Evolutionary conservation across 2,888 invertebrate genomes (phyloP).

Genomic region (Cistogaster globosa): DNA sequence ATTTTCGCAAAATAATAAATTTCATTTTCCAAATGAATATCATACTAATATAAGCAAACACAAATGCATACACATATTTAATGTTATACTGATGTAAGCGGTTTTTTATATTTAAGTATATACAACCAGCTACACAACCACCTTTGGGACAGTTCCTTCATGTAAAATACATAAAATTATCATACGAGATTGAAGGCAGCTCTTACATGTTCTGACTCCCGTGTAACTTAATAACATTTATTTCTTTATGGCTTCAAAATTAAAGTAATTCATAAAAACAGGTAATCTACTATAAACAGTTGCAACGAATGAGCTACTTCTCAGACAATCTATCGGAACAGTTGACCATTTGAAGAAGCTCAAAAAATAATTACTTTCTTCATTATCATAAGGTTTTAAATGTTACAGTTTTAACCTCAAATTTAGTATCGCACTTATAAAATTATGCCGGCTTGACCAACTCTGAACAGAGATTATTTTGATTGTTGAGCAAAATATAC

Average conservation of each 20-base stretch:
- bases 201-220: background rate
- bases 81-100: background rate
- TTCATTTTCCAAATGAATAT: background rate
- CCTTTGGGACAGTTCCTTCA: conserved; percentile 23
- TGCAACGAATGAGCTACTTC: too few relatives aligned
- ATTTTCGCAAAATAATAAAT: too few relatives aligned
- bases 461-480: too few relatives aligned
- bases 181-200: conserved; percentile 6
- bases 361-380: too few relatives aligned
- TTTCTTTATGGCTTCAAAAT: background rate
- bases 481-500: too few relatives aligned
- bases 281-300: too few relatives aligned
- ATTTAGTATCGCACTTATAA: too few relatives aligned
- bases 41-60: background rate
- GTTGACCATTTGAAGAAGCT: too few relatives aligned
- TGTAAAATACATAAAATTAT: conserved; percentile 42
- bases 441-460: too few relatives aligned
- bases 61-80: background rate
- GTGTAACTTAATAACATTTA: background rate
- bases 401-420: too few relatives aligned
- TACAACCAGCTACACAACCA: conserved; percentile 29
- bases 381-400: too few relatives aligned
- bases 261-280: background rate
- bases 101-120: conserved; percentile 1
- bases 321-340: too few relatives aligned